Evolutionary conservation across 2,113 vertebrate species (phyloP).

Genomic region (Solea senegalensis): DNA sequence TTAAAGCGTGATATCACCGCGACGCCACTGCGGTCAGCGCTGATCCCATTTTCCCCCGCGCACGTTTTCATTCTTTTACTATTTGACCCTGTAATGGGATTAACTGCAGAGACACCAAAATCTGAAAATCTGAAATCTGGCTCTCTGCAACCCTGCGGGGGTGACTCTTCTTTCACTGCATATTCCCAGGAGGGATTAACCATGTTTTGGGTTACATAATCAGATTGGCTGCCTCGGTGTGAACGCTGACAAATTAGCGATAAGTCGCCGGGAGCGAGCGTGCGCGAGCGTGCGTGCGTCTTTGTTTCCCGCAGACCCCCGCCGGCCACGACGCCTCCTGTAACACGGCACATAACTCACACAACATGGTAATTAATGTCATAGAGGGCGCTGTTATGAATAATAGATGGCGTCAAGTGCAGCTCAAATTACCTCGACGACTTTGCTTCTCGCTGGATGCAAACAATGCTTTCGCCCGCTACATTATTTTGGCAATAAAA

Average conservation of each 20-base stretch:
- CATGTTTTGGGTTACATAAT: constrained; percentile 65
- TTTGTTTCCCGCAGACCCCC: constrained; percentile 35
- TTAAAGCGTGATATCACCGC: constrained; percentile 63
- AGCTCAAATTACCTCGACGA: background rate
- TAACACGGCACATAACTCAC: constrained; percentile 36
- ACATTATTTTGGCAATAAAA: constrained; percentile 22
- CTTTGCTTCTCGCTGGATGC: background rate
- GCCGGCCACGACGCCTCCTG: constrained; percentile 43
- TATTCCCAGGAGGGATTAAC: constrained; percentile 66
- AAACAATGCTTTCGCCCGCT: constrained; percentile 14
- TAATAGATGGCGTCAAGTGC: constrained; percentile 46
- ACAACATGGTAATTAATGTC: constrained; percentile 52
- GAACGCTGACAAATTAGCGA: constrained; percentile 62
- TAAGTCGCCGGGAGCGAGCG: constrained; percentile 27
- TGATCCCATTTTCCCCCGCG: constrained; percentile 70
- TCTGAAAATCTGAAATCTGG: constrained; percentile 58
- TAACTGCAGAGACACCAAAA: constrained; percentile 68
- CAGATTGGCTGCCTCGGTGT: constrained; percentile 45
- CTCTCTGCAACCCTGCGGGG: constrained; percentile 36
- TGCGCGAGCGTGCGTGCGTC: background rate
- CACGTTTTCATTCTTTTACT: constrained; percentile 65
- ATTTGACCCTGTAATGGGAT: constrained; percentile 71
- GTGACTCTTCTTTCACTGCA: constrained; percentile 57
- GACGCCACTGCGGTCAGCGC: constrained; percentile 30
- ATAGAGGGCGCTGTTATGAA: constrained; percentile 31